Conservation (phyloP, 2,797 vertebrate genomes). For the Poecilia velifera region DNA sequence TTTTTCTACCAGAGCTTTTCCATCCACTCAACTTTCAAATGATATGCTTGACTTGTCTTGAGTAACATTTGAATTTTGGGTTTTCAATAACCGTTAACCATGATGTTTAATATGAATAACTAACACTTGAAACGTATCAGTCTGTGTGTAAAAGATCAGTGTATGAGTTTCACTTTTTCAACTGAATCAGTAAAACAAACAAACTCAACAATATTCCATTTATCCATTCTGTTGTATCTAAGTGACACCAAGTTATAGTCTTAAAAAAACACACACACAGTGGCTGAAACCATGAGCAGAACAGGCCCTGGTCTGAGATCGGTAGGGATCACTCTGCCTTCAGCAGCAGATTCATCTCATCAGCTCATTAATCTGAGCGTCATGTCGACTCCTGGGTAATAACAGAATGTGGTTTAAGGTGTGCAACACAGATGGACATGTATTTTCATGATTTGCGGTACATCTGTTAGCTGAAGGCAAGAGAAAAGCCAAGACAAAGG, state of each 20-base stretch:
- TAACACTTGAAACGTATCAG: neutral
- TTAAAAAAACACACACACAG: neutral
- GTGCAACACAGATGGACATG: conserved; percentile 34
- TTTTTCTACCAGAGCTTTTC: neutral
- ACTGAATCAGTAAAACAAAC: neutral
- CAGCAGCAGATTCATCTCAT: neutral
- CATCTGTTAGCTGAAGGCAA: conserved; percentile 36
- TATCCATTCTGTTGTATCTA: neutral
- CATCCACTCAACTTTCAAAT: neutral
- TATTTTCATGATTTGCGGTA: conserved; percentile 18
- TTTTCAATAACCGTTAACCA: neutral
- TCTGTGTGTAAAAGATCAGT: too few species aligned
- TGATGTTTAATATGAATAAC: neutral
- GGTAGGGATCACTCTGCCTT: neutral
- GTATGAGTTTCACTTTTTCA: neutral
- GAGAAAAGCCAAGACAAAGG: neutral
- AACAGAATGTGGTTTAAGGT: conserved; percentile 6
- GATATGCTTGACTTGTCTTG: neutral
- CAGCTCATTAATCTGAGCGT: neutral
- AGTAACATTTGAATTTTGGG: neutral
- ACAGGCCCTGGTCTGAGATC: conserved; percentile 7
- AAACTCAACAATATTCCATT: neutral
- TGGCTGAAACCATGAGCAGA: neutral
- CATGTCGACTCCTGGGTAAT: neutral
- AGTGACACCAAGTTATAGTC: neutral